Evolutionary conservation across 1,140 invertebrate genomes (phyloP).

Genomic region (Gerris buenoi): DNA sequence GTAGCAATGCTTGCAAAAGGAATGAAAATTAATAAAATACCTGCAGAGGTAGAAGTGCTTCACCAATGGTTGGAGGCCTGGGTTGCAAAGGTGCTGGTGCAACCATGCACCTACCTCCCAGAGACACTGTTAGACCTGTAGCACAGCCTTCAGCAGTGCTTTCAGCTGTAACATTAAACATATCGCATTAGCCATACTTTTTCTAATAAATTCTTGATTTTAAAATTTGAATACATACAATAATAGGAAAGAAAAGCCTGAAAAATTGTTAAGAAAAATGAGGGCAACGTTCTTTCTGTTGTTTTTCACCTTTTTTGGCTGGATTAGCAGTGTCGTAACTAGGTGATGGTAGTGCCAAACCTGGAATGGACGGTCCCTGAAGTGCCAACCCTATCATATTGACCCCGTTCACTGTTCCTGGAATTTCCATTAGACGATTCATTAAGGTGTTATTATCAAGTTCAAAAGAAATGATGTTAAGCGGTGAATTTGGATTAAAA

Average conservation of each 20-base stretch:
- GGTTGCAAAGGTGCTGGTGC: constrained; percentile 41
- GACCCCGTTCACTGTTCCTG: constrained; percentile 48
- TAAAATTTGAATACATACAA: too few relatives aligned
- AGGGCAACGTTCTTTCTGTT: neutral
- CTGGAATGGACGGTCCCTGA: constrained; percentile 39
- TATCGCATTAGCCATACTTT: too few relatives aligned
- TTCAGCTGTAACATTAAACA: constrained; percentile 13
- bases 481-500: too few relatives aligned
- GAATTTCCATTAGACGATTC: too few relatives aligned
- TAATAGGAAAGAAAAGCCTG: too few relatives aligned
- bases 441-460: too few relatives aligned
- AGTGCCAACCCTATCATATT: constrained; percentile 50
- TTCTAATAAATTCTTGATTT: too few relatives aligned
- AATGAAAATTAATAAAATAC: too few relatives aligned
- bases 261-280: neutral
- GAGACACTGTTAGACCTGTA: neutral
- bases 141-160: constrained; percentile 5
- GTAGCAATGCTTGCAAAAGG: too few relatives aligned
- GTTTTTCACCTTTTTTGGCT: neutral
- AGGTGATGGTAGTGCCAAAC: constrained; percentile 17
- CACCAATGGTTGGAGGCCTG: constrained; percentile 45
- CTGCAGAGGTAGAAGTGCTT: constrained; percentile 35
- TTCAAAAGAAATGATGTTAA: too few relatives aligned
- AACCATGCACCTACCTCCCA: constrained; percentile 22
- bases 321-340: neutral